A percentile compares a stretch with the other conserved stretches of the same genome.
Conservation (phyloP, 92 coral and sea anemone genomes). For the Heliopora coerulea region DNA sequence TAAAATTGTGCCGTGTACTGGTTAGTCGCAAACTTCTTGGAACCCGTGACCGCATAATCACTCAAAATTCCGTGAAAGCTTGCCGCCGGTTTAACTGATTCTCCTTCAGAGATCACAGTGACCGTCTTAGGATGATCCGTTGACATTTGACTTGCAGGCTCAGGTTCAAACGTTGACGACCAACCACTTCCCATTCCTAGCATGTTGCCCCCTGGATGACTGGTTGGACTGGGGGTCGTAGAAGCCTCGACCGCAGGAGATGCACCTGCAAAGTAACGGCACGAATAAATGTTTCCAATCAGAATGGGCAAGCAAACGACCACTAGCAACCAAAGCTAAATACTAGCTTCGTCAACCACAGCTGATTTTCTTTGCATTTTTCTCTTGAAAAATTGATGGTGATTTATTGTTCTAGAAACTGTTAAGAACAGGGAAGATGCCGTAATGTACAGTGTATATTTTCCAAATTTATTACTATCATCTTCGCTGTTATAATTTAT, state of each 20-base stretch:
- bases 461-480: no score
- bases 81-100: conserved; percentile 40
- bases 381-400: no score
- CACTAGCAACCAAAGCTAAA: no score
- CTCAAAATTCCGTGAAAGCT: conserved; percentile 80
- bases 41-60: conserved; percentile 79
- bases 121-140: conserved; percentile 14
- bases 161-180: conserved; percentile 90
- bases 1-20: not conserved
- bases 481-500: no score
- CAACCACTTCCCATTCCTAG: conserved; percentile 86
- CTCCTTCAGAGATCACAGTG: conserved; percentile 1
- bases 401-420: no score
- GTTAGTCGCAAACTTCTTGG: conserved; percentile 64
- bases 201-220: conserved; percentile 80
- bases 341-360: no score
- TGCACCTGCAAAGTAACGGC: conserved; percentile 8
- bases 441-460: no score
- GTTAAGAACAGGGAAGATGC: no score
- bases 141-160: conserved; percentile 38
- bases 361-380: no score
- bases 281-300: not conserved
- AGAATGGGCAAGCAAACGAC: no score
- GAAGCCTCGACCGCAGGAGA: conserved; percentile 18
- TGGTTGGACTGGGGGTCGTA: conserved; percentile 68